Evolutionary conservation across 1,140 invertebrate species (phyloP).

Genomic region (Antheraea mylitta): DNA sequence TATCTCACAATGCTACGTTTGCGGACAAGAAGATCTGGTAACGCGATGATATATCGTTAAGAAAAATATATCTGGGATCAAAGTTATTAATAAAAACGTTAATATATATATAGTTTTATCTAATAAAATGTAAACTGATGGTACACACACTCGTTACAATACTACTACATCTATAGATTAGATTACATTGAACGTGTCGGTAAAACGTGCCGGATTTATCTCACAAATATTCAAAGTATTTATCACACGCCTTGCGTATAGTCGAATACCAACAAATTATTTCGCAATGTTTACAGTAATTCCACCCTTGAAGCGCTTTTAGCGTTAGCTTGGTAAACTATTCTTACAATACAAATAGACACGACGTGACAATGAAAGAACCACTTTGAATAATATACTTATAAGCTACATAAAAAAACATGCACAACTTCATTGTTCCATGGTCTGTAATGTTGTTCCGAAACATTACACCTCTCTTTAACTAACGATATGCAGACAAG

Average conservation of each 20-base stretch:
- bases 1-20: no score
- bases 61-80: no score
- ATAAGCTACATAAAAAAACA: background rate
- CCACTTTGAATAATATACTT: background rate
- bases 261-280: background rate
- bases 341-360: background rate
- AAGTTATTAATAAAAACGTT: no score
- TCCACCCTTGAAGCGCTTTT: conserved; percentile 1
- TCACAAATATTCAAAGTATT: background rate
- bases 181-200: background rate
- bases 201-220: background rate
- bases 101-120: no score
- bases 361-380: background rate
- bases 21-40: no score
- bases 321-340: background rate
- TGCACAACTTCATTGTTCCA: background rate
- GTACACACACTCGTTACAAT: background rate
- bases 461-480: no score
- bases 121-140: no score
- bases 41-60: no score
- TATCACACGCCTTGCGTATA: no score
- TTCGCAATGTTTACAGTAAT: background rate
- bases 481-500: no score
- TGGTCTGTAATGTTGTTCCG: no score
- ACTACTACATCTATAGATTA: background rate